Evolutionary conservation across 2,888 invertebrate genomes (phyloP), one percentile per base, ranked within the genome.

Genomic region (Aplocera efformata): DNA sequence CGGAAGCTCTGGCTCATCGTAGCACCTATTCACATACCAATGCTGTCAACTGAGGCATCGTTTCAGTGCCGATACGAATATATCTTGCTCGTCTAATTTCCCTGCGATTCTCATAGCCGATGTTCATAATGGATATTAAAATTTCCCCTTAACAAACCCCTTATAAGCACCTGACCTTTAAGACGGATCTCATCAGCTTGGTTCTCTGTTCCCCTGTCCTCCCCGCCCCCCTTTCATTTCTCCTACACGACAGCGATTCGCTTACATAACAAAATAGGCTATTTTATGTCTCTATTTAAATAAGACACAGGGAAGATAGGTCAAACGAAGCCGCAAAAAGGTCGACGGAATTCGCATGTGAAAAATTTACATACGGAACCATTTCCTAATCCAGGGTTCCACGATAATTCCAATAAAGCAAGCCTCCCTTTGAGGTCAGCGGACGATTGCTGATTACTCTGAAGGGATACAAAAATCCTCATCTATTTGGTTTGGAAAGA

Each of bases 401-500:
- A 32, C 37, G 50, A 51, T 48, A 48, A 51, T 51, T 48, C 48
- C 53, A 50, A 53, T 53, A 50, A 53, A 49, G 49, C 42, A 42
- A 48, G 37, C 52, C 34, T 38, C 38, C 51, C 48, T 42, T 46
- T 39, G 42, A 42, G 48, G 46, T 46, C 42, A 36, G 42, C 34
- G 28, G 7, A 31, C 39, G 40, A 28, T 35, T 33, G 42, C 46
- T 39, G 48, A 48, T 52, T 48, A 36, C 35, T 29, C 20, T 9
- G 35, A 39, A 36, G 28, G 49, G 39, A 44, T 43, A 41, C 35
- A 47, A 42, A 47, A 35, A 41, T 39, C 24, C 44, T 37, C 40
- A 40, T 52, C 40, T 42, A 37, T 42, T 31, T 27, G 30, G 35
- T 32, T 29, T 29, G 20, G 22, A 29, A 40, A 25, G 41, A 42